Conservation (phyloP, 2,797 vertebrate genomes). For the Pipistrellus kuhlii region DNA sequence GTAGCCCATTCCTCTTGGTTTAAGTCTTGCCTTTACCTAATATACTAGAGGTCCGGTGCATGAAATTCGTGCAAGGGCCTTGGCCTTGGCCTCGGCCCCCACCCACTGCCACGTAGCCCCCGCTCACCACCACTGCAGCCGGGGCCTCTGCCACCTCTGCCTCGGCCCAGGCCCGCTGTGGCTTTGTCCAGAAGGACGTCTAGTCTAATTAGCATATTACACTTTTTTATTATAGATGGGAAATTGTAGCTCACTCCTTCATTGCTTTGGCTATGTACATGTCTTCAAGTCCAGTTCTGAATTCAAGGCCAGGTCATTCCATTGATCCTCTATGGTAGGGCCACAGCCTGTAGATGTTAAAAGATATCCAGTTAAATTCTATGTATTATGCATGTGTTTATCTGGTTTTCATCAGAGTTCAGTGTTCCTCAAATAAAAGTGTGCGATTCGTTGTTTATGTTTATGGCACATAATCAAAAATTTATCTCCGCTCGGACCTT, state of each 20-base stretch:
- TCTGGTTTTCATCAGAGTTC: slow-evolving; percentile 45
- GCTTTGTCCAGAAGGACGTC: too few relatives aligned
- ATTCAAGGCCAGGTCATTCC: slow-evolving; percentile 17
- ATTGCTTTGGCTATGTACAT: slow-evolving; percentile 41
- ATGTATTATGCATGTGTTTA: not conserved
- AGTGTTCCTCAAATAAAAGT: slow-evolving; percentile 49
- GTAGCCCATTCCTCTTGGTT: slow-evolving; percentile 8
- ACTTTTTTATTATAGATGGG: not conserved
- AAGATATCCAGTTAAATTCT: slow-evolving; percentile 39
- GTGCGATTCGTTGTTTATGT: not conserved
- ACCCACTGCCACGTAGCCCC: too few relatives aligned
- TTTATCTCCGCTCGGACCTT: not conserved
- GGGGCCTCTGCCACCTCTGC: too few relatives aligned
- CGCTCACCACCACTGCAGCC: too few relatives aligned
- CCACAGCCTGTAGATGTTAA: slow-evolving; percentile 22
- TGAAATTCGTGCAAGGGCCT: too few relatives aligned
- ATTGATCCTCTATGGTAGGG: slow-evolving; percentile 8
- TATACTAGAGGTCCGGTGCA: not conserved
- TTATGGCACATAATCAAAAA: slow-evolving; percentile 55
- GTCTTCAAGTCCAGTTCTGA: slow-evolving; percentile 42
- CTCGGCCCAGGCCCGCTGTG: too few relatives aligned
- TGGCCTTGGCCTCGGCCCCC: too few relatives aligned
- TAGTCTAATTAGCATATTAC: too few relatives aligned
- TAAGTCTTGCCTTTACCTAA: slow-evolving; percentile 51
- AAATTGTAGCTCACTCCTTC: slow-evolving; percentile 28